Evolutionary conservation across 2,797 vertebrate species (phyloP).

Genomic region (Esox lucius): DNA sequence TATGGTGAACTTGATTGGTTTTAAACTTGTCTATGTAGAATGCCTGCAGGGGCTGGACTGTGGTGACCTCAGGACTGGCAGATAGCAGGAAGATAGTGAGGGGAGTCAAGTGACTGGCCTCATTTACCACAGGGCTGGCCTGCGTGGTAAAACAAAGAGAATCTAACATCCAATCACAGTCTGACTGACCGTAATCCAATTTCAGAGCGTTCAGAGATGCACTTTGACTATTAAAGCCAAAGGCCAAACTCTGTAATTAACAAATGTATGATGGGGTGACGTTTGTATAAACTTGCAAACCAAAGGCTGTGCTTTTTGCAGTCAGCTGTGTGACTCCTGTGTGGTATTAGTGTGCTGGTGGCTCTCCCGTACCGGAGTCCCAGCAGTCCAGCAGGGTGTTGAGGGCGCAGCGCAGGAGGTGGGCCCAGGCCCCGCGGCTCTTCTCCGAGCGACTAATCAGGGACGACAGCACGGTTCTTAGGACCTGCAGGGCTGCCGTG

Average conservation of each 20-base stretch:
- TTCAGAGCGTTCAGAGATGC: background rate
- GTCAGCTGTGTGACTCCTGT: too few species aligned
- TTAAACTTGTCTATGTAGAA: too few species aligned
- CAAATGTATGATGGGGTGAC: background rate
- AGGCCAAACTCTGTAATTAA: background rate
- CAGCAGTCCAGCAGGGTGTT: too few species aligned
- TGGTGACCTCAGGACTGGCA: too few species aligned
- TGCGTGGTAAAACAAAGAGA: constrained; percentile 45
- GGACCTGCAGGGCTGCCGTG: constrained; percentile 82
- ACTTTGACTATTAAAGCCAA: background rate
- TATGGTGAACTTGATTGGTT: too few species aligned
- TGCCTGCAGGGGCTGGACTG: too few species aligned
- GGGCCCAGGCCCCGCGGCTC: too few species aligned
- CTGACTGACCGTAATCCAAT: background rate
- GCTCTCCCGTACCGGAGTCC: constrained; percentile 72
- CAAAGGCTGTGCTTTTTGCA: too few species aligned
- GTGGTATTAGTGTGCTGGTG: constrained; percentile 1
- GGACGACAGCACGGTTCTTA: constrained; percentile 81
- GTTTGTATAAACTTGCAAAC: background rate
- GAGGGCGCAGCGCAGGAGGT: too few species aligned
- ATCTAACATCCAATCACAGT: background rate
- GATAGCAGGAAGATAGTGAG: too few species aligned
- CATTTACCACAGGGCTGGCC: too few species aligned
- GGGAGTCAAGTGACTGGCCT: too few species aligned
- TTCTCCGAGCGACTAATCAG: constrained; percentile 92